Percentiles rank a stretch among this genome's conserved stretches.
Conservation (phyloP, 1,140 invertebrate genomes). For the Ips nitidus region DNA sequence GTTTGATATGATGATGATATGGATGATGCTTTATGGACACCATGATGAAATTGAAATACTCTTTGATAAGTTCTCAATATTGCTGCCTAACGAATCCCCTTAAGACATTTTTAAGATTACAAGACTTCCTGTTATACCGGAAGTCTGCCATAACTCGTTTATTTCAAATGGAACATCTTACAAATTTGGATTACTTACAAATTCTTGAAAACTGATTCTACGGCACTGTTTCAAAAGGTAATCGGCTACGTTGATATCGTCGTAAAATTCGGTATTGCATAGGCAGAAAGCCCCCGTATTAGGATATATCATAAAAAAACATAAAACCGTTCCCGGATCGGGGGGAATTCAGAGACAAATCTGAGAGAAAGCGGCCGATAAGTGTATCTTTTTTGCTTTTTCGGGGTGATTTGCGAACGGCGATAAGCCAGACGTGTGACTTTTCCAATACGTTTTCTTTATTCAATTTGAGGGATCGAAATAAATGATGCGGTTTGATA, state of each 20-base stretch:
- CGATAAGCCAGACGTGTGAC: conserved; percentile 32
- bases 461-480: conserved; percentile 35
- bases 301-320: conserved; percentile 48
- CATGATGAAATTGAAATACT: too few relatives aligned
- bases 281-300: conserved; percentile 44
- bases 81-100: too few relatives aligned
- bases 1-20: too few relatives aligned
- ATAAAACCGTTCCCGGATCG: conserved; percentile 41
- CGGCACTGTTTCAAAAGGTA: conserved; percentile 33
- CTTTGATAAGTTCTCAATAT: too few relatives aligned
- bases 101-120: too few relatives aligned
- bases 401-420: conserved; percentile 42
- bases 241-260: conserved; percentile 39
- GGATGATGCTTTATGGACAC: too few relatives aligned
- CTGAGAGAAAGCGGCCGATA: conserved; percentile 43
- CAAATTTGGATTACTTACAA: too few relatives aligned
- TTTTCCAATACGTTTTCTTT: conserved; percentile 37
- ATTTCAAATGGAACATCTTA: too few relatives aligned
- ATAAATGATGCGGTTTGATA: conserved; percentile 36
- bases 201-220: not conserved
- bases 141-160: too few relatives aligned
- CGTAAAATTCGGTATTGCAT: conserved; percentile 46
- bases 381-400: conserved; percentile 42
- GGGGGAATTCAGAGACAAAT: conserved; percentile 45
- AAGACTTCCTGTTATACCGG: too few relatives aligned